Percentiles rank a stretch among this genome's conserved stretches.
These are phyloP conservation scores for Enteromius fasciolatus DNA, from an alignment of 2,797 vertebrate genomes.

Conservation along the genomic window DNA sequence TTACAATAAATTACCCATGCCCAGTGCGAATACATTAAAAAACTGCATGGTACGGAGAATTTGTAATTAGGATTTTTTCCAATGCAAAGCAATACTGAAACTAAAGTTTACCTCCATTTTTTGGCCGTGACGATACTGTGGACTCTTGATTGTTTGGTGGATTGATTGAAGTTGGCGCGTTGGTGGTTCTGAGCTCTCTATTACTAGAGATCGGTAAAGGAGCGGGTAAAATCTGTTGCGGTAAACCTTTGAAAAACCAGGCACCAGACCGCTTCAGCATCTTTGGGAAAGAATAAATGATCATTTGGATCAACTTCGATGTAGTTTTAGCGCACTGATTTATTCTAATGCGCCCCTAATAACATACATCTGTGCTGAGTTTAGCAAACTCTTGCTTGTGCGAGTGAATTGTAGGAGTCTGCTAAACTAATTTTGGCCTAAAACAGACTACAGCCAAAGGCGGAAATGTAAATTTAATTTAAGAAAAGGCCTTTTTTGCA, in stretches of 20 bases:
- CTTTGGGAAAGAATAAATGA: constrained; percentile 67
- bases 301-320: constrained; percentile 20
- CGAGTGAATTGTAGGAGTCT: constrained; percentile 18
- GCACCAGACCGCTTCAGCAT: constrained; percentile 93
- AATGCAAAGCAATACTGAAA: neutral
- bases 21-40: constrained; percentile 21
- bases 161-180: constrained; percentile 41
- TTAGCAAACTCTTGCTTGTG: constrained; percentile 9
- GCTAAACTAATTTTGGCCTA: constrained; percentile 27
- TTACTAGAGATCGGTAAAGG: constrained; percentile 82
- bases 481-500: neutral
- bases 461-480: constrained; percentile 34
- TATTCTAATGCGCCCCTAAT: constrained; percentile 20
- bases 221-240: constrained; percentile 84
- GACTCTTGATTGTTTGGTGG: constrained; percentile 52
- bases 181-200: constrained; percentile 61
- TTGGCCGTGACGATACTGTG: neutral
- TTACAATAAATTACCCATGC: neutral
- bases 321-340: neutral
- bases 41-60: neutral
- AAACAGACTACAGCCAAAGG: constrained; percentile 21
- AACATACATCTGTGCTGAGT: constrained; percentile 3
- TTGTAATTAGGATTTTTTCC: neutral
- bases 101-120: constrained; percentile 38
- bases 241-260: constrained; percentile 94